Percentiles rank a stretch among this genome's conserved stretches.
Evolutionary conservation across 1,140 invertebrate genomes (phyloP).

Genomic region (Drosophila lowei): DNA sequence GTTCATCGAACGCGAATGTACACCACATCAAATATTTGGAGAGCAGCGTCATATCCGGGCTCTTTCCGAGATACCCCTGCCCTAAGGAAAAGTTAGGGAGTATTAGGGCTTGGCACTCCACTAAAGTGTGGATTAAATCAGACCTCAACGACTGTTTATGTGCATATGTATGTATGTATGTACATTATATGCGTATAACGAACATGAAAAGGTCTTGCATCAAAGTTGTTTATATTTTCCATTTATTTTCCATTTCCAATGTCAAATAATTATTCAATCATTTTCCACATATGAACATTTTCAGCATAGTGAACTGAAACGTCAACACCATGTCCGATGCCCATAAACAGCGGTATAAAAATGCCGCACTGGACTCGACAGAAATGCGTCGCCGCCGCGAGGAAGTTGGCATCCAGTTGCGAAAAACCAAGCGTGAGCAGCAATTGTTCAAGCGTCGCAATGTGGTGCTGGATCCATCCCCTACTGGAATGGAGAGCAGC

Average conservation of each 20-base stretch:
- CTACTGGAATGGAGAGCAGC: constrained; percentile 47
- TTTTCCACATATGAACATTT: not conserved
- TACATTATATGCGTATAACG: too few species aligned
- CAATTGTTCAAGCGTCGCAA: constrained; percentile 96
- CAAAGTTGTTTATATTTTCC: too few species aligned
- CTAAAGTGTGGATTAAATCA: too few species aligned
- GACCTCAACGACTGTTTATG: too few species aligned
- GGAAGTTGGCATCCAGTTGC: constrained; percentile 97
- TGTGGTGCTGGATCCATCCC: constrained; percentile 85
- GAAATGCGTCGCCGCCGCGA: constrained; percentile 95
- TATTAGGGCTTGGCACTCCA: too few species aligned
- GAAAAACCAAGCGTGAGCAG: constrained; percentile 97
- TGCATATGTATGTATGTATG: too few species aligned
- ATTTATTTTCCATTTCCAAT: too few species aligned
- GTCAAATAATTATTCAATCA: too few species aligned
- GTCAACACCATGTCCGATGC: constrained; percentile 86
- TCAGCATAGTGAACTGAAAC: constrained; percentile 6
- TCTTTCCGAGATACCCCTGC: not conserved
- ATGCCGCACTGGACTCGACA: constrained; percentile 94
- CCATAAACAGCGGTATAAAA: constrained; percentile 98
- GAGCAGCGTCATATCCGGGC: constrained; percentile 2
- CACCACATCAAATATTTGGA: constrained; percentile 1
- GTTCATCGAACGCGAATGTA: constrained; percentile 26
- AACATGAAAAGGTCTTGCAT: too few species aligned
- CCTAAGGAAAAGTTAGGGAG: too few species aligned